Base-by-base conservation (phyloP, 2,888 invertebrate species). In the Lutraria lutraria region DNA sequence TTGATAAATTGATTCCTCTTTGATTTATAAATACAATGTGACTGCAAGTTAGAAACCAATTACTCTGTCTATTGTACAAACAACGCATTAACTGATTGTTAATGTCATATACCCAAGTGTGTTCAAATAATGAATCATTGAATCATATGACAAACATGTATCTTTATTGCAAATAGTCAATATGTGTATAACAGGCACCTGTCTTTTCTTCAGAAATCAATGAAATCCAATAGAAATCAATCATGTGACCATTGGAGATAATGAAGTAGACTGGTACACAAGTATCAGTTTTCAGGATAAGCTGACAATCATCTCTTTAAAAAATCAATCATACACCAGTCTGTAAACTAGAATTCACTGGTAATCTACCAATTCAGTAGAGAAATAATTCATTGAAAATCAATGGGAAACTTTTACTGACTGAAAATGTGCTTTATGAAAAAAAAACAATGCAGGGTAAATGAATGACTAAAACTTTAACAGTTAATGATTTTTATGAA, bases 211-310 rank as follows among this genome's bases (percentile, higher is more conserved):
- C 63, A 83, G 21, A 68, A 83, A 83, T 83, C 83, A 83, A 83
- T 83, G 25, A 34, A 13, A 68, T 13, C 83, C 52, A 68, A 83
- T 83, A 29, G 19, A 83, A 52, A 68, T 83, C 52, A 52, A 52
- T 52, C 83, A 83, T 52, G 60, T 83, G 83, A 83, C 68, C 83
- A 43, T 13, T 52, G 34, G 25, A 25, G 52, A 83, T n/a, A 68
- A 52, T 68, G 19, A 12, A 52, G 52, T 53, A 76, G 84, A 84
- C 72, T 84, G 84, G 84, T 72, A 21, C 29, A 72, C 76, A 52
- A 63, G 31, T 53, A 84, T 76, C 21, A 76, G 34, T 43, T 84
- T 72, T 43, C 84, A 72, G 72, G 84, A 84, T 84, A 84, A 84
- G 76, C 76, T 72, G 76, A 25, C 54, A 84, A 72, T 84, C 76